phyloP scores from a whole-genome alignment of 2,113 vertebrate genomes.

The Crocuta crocuta region DNA sequence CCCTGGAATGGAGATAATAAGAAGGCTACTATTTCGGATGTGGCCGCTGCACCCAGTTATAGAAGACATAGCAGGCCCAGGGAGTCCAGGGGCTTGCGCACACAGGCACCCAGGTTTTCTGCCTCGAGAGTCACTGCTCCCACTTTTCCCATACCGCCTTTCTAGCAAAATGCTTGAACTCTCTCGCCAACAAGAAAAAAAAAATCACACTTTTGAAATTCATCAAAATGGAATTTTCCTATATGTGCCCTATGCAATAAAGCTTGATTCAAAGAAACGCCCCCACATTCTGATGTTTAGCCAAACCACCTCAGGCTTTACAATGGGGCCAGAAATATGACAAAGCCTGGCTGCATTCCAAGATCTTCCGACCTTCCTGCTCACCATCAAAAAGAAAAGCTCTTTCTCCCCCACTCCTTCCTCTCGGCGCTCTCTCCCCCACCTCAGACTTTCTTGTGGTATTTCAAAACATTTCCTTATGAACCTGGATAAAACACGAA shows the following conservation, averaged over 20 bases:
- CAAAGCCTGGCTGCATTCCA: neutral
- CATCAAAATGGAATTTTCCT: slow-evolving; percentile 57
- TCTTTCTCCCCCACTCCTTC: neutral
- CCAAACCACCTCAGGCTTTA: slow-evolving; percentile 50
- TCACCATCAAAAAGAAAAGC: slow-evolving; percentile 33
- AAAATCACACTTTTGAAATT: slow-evolving; percentile 32
- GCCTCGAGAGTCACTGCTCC: neutral
- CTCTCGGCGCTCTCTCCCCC: neutral
- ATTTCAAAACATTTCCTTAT: slow-evolving; percentile 68
- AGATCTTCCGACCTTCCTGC: slow-evolving; percentile 24
- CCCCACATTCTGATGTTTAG: slow-evolving; percentile 53
- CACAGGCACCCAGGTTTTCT: neutral
- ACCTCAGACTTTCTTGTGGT: slow-evolving; percentile 56
- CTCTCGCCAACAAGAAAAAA: neutral
- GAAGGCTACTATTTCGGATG: neutral
- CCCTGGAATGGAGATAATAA: neutral
- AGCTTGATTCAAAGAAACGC: slow-evolving; percentile 61
- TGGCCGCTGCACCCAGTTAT: accelerated
- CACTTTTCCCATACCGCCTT: neutral
- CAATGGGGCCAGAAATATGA: slow-evolving; percentile 51
- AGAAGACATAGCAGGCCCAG: neutral
- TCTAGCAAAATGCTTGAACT: slow-evolving; percentile 33
- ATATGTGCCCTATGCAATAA: slow-evolving; percentile 46
- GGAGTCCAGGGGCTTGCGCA: neutral
- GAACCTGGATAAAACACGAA: slow-evolving; percentile 63